phyloP scores from a whole-genome alignment of 2,797 vertebrate species.

The Manis pentadactyla region DNA sequence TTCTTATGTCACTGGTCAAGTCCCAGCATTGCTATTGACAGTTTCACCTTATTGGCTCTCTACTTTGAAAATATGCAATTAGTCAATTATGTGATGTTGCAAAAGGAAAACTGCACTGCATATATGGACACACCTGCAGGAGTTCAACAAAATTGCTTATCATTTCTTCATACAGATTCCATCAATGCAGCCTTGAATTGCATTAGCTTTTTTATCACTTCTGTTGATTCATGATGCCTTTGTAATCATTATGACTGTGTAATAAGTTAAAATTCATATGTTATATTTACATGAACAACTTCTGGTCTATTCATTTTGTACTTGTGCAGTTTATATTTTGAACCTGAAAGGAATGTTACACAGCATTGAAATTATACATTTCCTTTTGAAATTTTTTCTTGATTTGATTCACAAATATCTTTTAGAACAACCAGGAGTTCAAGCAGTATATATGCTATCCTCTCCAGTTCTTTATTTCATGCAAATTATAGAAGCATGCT shows the following conservation, averaged over 20 bases:
- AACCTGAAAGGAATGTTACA: background rate
- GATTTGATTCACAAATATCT: background rate
- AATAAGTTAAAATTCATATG: background rate
- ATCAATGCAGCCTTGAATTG: background rate
- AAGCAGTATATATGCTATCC: background rate
- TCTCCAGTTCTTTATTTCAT: background rate
- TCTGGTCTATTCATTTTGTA: constrained; percentile 1
- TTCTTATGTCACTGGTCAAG: background rate
- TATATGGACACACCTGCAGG: background rate
- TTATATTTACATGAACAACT: background rate
- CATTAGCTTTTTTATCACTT: background rate
- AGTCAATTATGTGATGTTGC: background rate
- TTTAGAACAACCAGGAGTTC: background rate
- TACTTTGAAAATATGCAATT: background rate
- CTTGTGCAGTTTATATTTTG: background rate
- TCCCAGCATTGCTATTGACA: background rate
- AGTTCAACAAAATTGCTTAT: background rate
- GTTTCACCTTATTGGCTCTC: background rate
- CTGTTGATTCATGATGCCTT: background rate
- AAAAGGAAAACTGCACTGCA: background rate
- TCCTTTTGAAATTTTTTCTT: constrained; percentile 33
- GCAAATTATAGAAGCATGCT: background rate
- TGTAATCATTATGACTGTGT: background rate
- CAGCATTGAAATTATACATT: background rate
- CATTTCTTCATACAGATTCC: background rate